Evolutionary conservation across 2,888 invertebrate genomes (phyloP), one percentile per base, ranked within the genome.

Genomic region (Torymus aiolomorphi): DNA sequence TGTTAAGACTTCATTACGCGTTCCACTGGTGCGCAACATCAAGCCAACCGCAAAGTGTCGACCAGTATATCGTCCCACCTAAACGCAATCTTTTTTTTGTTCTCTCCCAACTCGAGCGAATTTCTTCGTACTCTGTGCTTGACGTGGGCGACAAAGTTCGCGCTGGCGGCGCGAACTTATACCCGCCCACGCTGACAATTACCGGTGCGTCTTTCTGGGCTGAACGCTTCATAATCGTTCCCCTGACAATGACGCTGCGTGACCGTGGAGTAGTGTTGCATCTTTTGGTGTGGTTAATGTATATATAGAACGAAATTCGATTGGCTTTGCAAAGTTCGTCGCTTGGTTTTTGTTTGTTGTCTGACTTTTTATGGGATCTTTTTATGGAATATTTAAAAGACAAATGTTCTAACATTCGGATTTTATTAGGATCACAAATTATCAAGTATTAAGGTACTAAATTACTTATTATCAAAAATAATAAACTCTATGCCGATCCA

Each of bases 61-160:
- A 24, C 51, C 20, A 20, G 42, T 24, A 61, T 18, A 4, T 18
- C 52, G 62, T 69, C 18, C 31, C 31, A 31, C 31, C 3, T 52
- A 20, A 51, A 67, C 18, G 42, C 56, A 59, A 59, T 76, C 42
- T 51, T 54, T 51, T 1, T 18, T 42, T 65, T n/a, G n/a, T 24
- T 16, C 4, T 59, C 18, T 8, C 5, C 14, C 49, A 8, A 11
- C n/a, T 31, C 3, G 31, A 31, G 4, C 2, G 4, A 31, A 31
- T 5, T 31, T 31, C 31, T 31, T 31, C 3, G n/a, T n/a, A n/a
- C n/a, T n/a, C n/a, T n/a, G n/a, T n/a, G 31, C 5, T 14, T 52
- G n/a, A 56, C 79, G 65, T 70, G 74, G 79, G 74, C 54, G 71
- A 65, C 52, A 61, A 31, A 31, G 65, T 62, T 13, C 75, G 66